Evolutionary conservation across 2,888 invertebrate genomes (phyloP).

Genomic region (Aporophyla lueneburgensis): DNA sequence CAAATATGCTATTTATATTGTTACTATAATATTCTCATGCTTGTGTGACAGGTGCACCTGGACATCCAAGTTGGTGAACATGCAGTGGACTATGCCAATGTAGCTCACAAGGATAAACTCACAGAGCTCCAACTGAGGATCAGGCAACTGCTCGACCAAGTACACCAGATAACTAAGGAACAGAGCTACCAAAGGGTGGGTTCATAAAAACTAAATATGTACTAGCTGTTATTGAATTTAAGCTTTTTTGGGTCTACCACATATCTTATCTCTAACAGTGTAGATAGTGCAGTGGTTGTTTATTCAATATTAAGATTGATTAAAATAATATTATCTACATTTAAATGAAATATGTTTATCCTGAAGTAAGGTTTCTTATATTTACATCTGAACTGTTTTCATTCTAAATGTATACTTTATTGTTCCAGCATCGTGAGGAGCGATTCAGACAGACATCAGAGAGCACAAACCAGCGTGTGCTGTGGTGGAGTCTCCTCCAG

Average conservation of each 20-base stretch:
- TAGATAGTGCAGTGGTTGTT: not conserved
- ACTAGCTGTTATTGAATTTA: not conserved
- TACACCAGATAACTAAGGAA: slow-evolving; percentile 99
- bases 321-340: not conserved
- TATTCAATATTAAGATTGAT: not conserved
- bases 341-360: not conserved
- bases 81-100: slow-evolving; percentile 99
- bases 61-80: slow-evolving; percentile 99
- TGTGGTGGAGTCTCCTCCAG: slow-evolving; percentile 99
- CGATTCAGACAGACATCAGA: slow-evolving; percentile 99
- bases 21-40: not conserved
- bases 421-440: slow-evolving; percentile 97
- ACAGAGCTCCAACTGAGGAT: slow-evolving; percentile 98
- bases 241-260: not conserved
- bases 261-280: not conserved
- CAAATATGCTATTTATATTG: not conserved
- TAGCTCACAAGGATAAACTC: slow-evolving; percentile 99
- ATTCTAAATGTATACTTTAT: not conserved
- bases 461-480: slow-evolving; percentile 98
- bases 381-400: not conserved
- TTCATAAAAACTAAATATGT: slow-evolving; percentile 18
- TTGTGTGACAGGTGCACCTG: slow-evolving; percentile 94
- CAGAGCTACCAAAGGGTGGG: slow-evolving; percentile 99
- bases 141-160: slow-evolving; percentile 98
- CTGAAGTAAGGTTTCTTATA: not conserved